Base-by-base conservation (phyloP, 53 echinoderm and acorn worm species). In the Pentamera pediparva region DNA sequence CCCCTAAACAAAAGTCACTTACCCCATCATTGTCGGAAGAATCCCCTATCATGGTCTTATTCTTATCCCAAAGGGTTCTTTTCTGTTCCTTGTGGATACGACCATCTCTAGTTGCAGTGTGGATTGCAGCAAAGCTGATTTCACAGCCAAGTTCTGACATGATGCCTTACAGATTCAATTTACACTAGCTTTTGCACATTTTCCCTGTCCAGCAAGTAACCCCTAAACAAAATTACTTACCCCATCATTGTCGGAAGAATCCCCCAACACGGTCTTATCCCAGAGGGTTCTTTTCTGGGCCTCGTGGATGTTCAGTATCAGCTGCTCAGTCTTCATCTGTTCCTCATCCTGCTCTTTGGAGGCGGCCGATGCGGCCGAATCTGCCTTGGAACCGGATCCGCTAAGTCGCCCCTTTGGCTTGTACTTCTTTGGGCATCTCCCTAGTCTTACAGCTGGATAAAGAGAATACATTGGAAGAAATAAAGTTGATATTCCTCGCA, bases 371-470 rank as follows among this genome's bases (percentile, higher is more conserved):
- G n/a, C n/a, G n/a, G n/a, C n/a, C 2, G 85, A 78, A 2, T 88
- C 87, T 20, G 91, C 86, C 25, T 80, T 83, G 61, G 91, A 86
- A 2, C 88, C 87, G 31, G 88, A 80, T 10, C 83, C 88, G 62
- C 88, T 75, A 13, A 79, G 81, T 32, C 83, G 82, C 31, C 98
- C 98, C 76, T 92, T 85, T 45, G 98, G 98, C 49, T 98, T 98
- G 86, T 91, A 92, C 62, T 98, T 98, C 86, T 98, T 98, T 28
- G 98, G 98, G 77, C 98, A 98, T 50, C 98, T 80, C 28, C 98
- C 98, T n/a, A 98, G 83, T 34, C 98, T 75, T 18, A 98, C 98
- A 48, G 98, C 98, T 98, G 71, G 15, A 32, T 48, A 49, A 18
- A 40, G n/a, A 10, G 1, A 54, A 37, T 7, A 15, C 19, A 12